Percentiles rank a stretch among this genome's conserved stretches.
Conservation (phyloP, 2,113 vertebrate species). For the Xiphias gladius region DNA sequence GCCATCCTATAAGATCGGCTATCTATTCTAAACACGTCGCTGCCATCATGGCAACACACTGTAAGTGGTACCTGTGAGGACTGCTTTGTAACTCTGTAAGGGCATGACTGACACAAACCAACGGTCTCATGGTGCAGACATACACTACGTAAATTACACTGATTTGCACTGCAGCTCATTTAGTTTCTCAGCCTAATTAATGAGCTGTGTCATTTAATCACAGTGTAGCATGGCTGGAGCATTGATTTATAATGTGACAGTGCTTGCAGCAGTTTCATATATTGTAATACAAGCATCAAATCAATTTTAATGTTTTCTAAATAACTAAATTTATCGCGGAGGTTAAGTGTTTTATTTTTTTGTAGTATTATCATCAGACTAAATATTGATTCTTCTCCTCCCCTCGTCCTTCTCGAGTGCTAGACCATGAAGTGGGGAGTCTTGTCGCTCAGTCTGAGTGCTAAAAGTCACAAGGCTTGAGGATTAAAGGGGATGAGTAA, state of each 20-base stretch:
- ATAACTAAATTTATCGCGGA: neutral
- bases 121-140: neutral
- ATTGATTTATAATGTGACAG: neutral
- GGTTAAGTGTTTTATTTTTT: neutral
- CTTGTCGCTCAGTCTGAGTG: constrained; percentile 56
- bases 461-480: constrained; percentile 53
- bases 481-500: constrained; percentile 70
- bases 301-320: neutral
- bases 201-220: neutral
- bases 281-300: neutral
- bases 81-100: constrained; percentile 42
- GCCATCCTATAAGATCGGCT: constrained; percentile 60
- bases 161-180: constrained; percentile 16
- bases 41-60: constrained; percentile 76
- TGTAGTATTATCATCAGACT: neutral
- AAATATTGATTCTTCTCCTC: neutral
- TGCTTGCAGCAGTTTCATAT: neutral
- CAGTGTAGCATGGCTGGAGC: neutral
- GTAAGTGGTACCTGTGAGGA: constrained; percentile 70
- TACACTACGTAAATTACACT: constrained; percentile 10
- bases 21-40: constrained; percentile 70
- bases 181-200: neutral
- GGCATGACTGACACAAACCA: neutral
- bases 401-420: neutral
- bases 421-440: constrained; percentile 11